A percentile compares a stretch with the other conserved stretches of the same genome.
Conservation (phyloP, 2,888 invertebrate genomes). For the Mayetiola destructor region DNA sequence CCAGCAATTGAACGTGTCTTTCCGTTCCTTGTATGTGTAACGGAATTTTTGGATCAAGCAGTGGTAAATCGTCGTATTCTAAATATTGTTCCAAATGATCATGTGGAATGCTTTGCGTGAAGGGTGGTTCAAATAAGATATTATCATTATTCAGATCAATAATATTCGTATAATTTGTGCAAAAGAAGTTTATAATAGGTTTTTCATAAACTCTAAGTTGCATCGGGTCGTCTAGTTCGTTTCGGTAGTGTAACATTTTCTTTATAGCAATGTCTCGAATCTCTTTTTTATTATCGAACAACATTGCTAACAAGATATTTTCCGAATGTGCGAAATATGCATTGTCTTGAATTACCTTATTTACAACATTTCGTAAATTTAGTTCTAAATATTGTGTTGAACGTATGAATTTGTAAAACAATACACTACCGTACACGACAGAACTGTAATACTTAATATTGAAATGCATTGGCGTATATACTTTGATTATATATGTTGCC, state of each 20-base stretch:
- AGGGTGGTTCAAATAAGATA: neutral
- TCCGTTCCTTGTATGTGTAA: neutral
- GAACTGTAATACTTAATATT: neutral
- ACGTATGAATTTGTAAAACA: neutral
- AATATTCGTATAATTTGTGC: neutral
- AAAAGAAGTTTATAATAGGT: neutral
- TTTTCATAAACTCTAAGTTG: neutral
- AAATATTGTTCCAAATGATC: neutral
- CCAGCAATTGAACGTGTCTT: neutral
- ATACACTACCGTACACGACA: neutral
- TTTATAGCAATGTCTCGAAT: neutral
- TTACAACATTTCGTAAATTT: neutral
- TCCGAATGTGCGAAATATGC: neutral
- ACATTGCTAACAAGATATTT: neutral
- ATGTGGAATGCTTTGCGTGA: neutral
- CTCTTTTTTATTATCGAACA: neutral
- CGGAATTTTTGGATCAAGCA: neutral
- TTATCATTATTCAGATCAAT: neutral
- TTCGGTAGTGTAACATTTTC: neutral
- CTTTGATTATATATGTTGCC: constrained; percentile 14
- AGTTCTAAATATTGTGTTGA: neutral
- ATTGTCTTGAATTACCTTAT: neutral
- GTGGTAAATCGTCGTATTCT: neutral
- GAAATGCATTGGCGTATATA: constrained; percentile 3
- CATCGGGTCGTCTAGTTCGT: neutral